Percentiles rank a stretch among this genome's conserved stretches.
Conservation (phyloP, 1,140 invertebrate genomes). For the Drosophila fuyamai region DNA sequence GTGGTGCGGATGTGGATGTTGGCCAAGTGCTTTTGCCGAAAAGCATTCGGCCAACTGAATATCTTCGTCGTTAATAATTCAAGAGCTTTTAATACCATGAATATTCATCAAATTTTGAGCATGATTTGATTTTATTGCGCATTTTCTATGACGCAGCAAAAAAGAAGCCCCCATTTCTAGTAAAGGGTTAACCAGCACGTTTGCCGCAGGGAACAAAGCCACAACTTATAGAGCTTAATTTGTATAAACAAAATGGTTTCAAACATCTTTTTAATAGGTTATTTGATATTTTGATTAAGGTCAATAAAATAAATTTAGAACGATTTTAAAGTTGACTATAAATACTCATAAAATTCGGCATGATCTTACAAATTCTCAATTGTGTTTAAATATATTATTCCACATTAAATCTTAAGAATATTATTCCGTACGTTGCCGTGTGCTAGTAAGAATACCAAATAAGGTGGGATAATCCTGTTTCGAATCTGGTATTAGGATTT, state of each 20-base stretch:
- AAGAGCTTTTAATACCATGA: conserved; percentile 83
- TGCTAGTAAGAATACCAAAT: too few relatives aligned
- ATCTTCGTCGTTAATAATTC: conserved; percentile 79
- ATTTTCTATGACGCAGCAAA: conserved; percentile 60
- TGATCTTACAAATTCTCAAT: too few relatives aligned
- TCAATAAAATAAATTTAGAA: too few relatives aligned
- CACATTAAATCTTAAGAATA: too few relatives aligned
- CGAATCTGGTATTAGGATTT: too few relatives aligned
- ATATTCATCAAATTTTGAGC: conserved; percentile 82
- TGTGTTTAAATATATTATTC: too few relatives aligned
- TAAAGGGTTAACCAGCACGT: conserved; percentile 9
- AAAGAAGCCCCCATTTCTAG: conserved; percentile 8
- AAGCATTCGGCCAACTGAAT: conserved; percentile 75
- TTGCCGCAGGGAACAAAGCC: conserved; percentile 13
- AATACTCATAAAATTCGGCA: too few relatives aligned
- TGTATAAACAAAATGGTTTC: background rate
- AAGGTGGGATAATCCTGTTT: too few relatives aligned
- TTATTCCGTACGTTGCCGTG: too few relatives aligned
- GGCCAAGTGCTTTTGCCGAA: conserved; percentile 65
- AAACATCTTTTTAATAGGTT: background rate
- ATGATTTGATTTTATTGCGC: conserved; percentile 83
- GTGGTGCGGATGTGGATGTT: conserved; percentile 23
- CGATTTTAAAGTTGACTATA: too few relatives aligned
- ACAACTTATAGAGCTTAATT: conserved; percentile 2
- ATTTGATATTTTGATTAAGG: too few relatives aligned